phyloP scores from a whole-genome alignment of 2,797 vertebrate species.

The Dromococcyx pavoninus region DNA sequence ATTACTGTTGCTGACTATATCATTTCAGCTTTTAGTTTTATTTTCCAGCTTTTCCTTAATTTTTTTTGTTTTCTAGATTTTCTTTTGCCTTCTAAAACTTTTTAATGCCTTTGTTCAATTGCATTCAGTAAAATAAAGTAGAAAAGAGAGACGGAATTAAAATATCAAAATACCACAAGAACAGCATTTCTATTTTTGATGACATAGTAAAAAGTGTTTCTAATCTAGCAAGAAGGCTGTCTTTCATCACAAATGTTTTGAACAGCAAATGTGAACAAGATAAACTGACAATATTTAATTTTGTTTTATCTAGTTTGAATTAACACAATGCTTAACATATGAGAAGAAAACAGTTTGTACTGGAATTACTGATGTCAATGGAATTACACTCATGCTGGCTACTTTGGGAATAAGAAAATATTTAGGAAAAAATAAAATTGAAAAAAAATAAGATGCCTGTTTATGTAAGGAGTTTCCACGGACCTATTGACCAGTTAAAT shows the following conservation, averaged over 20 bases:
- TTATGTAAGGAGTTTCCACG: background rate
- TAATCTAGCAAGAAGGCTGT: background rate
- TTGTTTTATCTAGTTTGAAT: background rate
- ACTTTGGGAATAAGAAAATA: background rate
- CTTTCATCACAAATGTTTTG: background rate
- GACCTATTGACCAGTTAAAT: background rate
- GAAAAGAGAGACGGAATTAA: background rate
- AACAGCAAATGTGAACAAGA: background rate
- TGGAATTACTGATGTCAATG: background rate
- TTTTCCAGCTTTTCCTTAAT: background rate
- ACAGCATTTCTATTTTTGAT: background rate
- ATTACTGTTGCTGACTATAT: background rate
- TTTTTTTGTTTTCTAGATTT: background rate
- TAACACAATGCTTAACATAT: background rate
- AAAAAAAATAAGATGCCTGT: background rate
- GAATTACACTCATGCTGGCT: background rate
- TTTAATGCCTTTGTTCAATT: background rate
- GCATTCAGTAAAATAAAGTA: background rate
- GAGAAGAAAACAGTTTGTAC: background rate
- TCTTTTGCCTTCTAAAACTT: background rate
- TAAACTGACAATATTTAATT: background rate
- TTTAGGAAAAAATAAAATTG: background rate
- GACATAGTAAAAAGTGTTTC: background rate
- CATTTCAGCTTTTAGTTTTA: background rate
- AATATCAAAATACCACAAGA: background rate